Percentiles rank a stretch among this genome's conserved stretches.
phyloP scores from a whole-genome alignment of 2,888 invertebrate species.

The Pheosia tremula region DNA sequence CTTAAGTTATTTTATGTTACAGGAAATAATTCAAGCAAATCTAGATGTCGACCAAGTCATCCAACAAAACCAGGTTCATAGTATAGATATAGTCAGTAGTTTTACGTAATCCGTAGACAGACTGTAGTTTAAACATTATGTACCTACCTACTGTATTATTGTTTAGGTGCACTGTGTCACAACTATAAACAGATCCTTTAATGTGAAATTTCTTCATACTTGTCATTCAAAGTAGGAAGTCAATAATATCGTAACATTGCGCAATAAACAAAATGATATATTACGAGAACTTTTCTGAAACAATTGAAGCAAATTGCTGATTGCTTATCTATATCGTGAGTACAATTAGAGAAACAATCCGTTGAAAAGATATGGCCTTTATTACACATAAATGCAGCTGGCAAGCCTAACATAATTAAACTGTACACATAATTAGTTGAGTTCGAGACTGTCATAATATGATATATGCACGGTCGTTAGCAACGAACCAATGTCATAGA shows the following conservation, averaged over 20 bases:
- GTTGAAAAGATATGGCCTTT: conserved; percentile 34
- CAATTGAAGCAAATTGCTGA: conserved; percentile 42
- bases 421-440: conserved; percentile 22
- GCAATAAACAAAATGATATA: conserved; percentile 30
- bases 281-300: conserved; percentile 36
- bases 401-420: conserved; percentile 32
- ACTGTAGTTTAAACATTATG: no score
- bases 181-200: no score
- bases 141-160: neutral
- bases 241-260: conserved; percentile 20
- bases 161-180: neutral
- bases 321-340: conserved; percentile 41
- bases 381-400: conserved; percentile 32
- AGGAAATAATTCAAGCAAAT: no score
- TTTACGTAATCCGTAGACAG: no score
- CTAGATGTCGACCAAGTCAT: no score
- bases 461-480: conserved; percentile 1
- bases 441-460: conserved; percentile 22
- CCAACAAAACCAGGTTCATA: no score
- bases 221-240: conserved; percentile 20
- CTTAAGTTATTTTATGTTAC: no score
- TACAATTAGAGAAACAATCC: conserved; percentile 39
- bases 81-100: no score
- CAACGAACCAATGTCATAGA: conserved; percentile 3
- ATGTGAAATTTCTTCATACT: neutral